A percentile compares a stretch with the other conserved stretches of the same genome.
phyloP scores from a whole-genome alignment of 1,140 invertebrate genomes.

The Drosophila parvula region DNA sequence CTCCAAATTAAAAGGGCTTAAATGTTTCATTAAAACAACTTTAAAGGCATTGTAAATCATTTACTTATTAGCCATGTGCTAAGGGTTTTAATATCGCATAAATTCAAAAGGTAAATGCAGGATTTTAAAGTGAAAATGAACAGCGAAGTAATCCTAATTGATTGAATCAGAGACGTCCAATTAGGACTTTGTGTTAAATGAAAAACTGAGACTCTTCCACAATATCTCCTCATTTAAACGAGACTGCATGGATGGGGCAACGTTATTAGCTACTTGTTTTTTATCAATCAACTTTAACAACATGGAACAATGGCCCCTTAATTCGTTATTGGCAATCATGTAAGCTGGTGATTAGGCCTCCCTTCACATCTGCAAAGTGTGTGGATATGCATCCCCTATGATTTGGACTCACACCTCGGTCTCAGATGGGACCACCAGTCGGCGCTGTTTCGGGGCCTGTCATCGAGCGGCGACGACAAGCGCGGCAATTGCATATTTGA shows the following conservation, averaged over 20 bases:
- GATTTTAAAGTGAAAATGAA: not conserved
- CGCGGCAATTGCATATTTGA: conserved; percentile 79
- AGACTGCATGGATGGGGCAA: not conserved
- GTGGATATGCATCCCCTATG: conserved; percentile 44
- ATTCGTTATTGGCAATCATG: conserved; percentile 36
- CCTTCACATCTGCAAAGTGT: conserved; percentile 12
- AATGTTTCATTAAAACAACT: not conserved
- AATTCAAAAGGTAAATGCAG: not conserved
- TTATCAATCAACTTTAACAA: not conserved
- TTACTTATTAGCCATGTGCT: not conserved
- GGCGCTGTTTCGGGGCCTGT: conserved; percentile 36
- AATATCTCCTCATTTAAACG: conserved; percentile 8
- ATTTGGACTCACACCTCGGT: conserved; percentile 19
- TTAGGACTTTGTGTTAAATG: not conserved
- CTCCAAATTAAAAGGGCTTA: conserved; percentile 1
- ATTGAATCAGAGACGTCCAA: not conserved
- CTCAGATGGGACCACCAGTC: conserved; percentile 9
- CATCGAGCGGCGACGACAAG: conserved; percentile 58
- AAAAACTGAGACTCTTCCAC: not conserved
- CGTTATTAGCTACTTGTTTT: conserved; percentile 16
- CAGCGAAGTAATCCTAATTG: not conserved
- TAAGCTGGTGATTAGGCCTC: conserved; percentile 31
- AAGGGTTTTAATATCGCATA: not conserved
- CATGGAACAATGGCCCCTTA: conserved; percentile 20
- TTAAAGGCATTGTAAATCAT: not conserved